Evolutionary conservation across 2,888 invertebrate genomes (phyloP), one percentile per base, ranked within the genome.

Genomic region (Polymixis lichenea): DNA sequence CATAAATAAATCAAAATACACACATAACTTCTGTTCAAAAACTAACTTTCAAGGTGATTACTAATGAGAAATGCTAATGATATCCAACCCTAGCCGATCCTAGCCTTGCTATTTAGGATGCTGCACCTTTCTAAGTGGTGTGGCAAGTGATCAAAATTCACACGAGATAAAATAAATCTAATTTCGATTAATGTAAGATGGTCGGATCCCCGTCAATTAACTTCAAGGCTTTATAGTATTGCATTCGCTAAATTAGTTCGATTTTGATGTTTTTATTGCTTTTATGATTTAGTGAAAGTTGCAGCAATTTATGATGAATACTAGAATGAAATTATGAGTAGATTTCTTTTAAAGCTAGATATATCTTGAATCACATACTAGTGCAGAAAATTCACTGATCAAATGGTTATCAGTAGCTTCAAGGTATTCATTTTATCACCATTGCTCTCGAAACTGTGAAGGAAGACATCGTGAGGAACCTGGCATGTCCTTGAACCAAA

Each of bases 21-120:
- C 8, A 43, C 11, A 62, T n/a, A 6, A 2, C 13, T 22, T 17
- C 15, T 61, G 46, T 53, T 46, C 32, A 77, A 56, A 83, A 78
- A 28, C 22, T 19, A 62, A 28, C 62, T 15, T n/a, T 56, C 75
- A 75, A 86, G 72, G 78, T 66, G 61, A 73, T 38, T 55, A 19
- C 58, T 83, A 83, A 83, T 80, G 64, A 85, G 38, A 56, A 22
- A 75, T 77, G 68, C 28, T 55, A 83, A 86, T 77, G 6, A 25
- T 32, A 4, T 53, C 17, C 60, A 66, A 38, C 72, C 58, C 66
- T 13, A 74, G 65, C 1, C 15, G 8, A 62, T 43, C 51, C 67
- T 67, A 82, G 65, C 87, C 87, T 87, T 88, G 87, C 75, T 88
- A 88, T 87, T 88, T 85, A 78, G 62, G 78, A 74, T 77, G 66